Conservation (phyloP, 2,113 vertebrate species). For the Phyllopteryx taeniolatus region DNA sequence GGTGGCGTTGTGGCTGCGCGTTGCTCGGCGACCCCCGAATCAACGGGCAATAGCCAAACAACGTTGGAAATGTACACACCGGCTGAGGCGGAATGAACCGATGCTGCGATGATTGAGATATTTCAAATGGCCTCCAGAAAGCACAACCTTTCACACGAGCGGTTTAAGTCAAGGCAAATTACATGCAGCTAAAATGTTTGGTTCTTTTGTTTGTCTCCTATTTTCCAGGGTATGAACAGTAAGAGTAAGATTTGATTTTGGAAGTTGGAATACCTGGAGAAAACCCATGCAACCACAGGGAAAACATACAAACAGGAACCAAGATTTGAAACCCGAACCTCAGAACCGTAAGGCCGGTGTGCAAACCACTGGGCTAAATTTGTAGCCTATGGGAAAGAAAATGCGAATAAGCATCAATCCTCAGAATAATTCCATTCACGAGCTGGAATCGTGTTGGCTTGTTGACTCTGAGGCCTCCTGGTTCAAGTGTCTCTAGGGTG, state of each 20-base stretch:
- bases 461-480: constrained; percentile 30
- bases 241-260: neutral
- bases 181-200: constrained; percentile 32
- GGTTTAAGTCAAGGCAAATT: constrained; percentile 48
- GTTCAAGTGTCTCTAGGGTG: constrained; percentile 26
- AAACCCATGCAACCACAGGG: neutral
- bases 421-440: neutral
- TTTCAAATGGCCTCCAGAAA: constrained; percentile 57
- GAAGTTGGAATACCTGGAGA: neutral
- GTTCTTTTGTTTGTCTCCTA: constrained; percentile 17
- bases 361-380: neutral
- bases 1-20: constrained; percentile 52
- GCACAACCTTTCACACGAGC: constrained; percentile 50
- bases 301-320: too few relatives aligned
- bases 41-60: constrained; percentile 51
- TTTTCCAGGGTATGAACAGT: constrained; percentile 46
- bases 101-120: constrained; percentile 53
- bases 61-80: constrained; percentile 40
- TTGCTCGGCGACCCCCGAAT: constrained; percentile 58
- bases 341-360: neutral
- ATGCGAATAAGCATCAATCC: neutral
- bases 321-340: neutral
- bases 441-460: neutral
- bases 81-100: constrained; percentile 33
- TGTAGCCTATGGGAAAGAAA: neutral